Base-by-base conservation (phyloP, 2,888 invertebrate species). In the Marronus borbonicus region DNA sequence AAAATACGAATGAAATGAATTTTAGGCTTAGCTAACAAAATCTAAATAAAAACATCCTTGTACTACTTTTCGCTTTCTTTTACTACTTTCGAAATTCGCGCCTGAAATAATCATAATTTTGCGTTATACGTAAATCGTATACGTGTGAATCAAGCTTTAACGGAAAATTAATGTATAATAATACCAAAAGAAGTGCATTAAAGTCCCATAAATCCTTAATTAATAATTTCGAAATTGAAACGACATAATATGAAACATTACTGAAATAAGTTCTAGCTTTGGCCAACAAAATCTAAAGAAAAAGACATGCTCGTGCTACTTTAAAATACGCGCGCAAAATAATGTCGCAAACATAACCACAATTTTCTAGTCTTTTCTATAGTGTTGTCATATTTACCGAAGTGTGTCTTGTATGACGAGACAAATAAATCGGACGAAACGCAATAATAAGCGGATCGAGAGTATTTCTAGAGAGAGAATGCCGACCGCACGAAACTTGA, bases 311-410 rank as follows among this genome's bases (percentile, higher is more conserved):
- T 36, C 5, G 5, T 36, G 31, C 28, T 31, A 68, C 24, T 17
- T 55, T 58, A 4, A 36, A 70, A 31, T 36, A 36, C 1, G 12
- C 50, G 52, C 68, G 8, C 14, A 55, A 44, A 2, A 24, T 36
- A 17, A 39, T 24, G 60, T 49, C 39, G 58, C 10, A 39, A 69
- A 74, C 60, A 74, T 74, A 74, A 74, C 72, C 72, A 14, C 60
- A 60, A 60, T 14, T 60, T 60, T 12, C 24, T 14, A 72, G 58
- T 74, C 20, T 58, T 74, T 44, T 49, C 44, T 39, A 4, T 74
- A 20, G 39, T 74, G 58, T 72, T 72, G 72, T 74, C 72, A 74
- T 36, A 74, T 14, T 74, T 44, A n/a, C 24, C 14, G 3, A 55
- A 70, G 69, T 69, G 31, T 3, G 5, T 58, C 20, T 58, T 14